Evolutionary conservation across 2,797 vertebrate genomes (phyloP).

Genomic region (Podarcis lilfordi): DNA sequence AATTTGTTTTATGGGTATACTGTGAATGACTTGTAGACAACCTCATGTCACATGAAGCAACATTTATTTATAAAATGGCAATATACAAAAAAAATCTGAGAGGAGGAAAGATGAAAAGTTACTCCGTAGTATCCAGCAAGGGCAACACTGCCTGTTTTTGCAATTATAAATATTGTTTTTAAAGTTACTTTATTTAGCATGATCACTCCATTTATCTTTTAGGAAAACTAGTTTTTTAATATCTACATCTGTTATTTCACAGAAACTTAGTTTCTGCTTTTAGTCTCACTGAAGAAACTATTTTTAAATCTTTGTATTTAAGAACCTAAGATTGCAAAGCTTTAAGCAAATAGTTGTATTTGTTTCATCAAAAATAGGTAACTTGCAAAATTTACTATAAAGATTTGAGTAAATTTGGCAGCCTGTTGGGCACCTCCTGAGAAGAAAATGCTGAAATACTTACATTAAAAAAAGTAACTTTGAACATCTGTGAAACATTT

Average conservation of each 20-base stretch:
- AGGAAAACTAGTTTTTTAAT: slow-evolving; percentile 71
- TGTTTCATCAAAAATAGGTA: slow-evolving; percentile 35
- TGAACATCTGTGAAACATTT: background rate
- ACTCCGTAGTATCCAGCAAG: slow-evolving; percentile 7
- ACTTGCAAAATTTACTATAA: slow-evolving; percentile 14
- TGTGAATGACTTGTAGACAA: slow-evolving; percentile 47
- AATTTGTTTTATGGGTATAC: slow-evolving; percentile 41
- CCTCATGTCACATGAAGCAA: slow-evolving; percentile 39
- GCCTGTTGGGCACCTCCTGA: slow-evolving; percentile 1
- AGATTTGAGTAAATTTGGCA: slow-evolving; percentile 19
- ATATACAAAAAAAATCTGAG: slow-evolving; percentile 63
- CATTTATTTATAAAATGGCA: slow-evolving; percentile 38
- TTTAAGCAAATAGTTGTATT: slow-evolving; percentile 51
- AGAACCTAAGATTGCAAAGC: slow-evolving; percentile 45
- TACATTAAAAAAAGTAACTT: background rate
- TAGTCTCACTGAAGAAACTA: slow-evolving; percentile 55
- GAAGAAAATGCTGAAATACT: slow-evolving; percentile 11
- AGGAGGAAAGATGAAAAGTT: slow-evolving; percentile 28
- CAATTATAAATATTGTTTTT: slow-evolving; percentile 59
- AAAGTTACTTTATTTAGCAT: slow-evolving; percentile 63
- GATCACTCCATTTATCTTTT: slow-evolving; percentile 68
- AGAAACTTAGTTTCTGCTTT: slow-evolving; percentile 70
- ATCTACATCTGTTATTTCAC: slow-evolving; percentile 57
- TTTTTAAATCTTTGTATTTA: slow-evolving; percentile 37
- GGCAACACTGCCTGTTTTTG: slow-evolving; percentile 62